A percentile compares a stretch with the other conserved stretches of the same genome.
Evolutionary conservation across 2,888 invertebrate genomes (phyloP).

Genomic region (Eristalis tenax): DNA sequence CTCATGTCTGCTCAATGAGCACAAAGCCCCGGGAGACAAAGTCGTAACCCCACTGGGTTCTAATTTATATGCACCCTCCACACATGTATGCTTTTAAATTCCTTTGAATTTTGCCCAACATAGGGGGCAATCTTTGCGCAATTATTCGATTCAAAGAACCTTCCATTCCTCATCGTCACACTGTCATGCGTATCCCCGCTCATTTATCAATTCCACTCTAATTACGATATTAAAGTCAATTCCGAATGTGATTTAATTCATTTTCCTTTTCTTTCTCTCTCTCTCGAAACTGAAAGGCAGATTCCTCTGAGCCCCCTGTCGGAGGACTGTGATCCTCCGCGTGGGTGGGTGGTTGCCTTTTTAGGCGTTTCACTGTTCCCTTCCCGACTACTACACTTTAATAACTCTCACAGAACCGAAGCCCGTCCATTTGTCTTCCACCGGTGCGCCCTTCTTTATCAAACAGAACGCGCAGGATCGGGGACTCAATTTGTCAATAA

Average conservation of each 20-base stretch:
- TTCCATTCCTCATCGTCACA: slow-evolving; percentile 4
- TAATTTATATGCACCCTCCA: background rate
- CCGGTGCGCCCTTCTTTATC: slow-evolving; percentile 3
- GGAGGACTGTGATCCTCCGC: background rate
- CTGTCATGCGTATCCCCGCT: slow-evolving; percentile 32
- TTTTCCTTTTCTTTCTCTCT: too few species aligned
- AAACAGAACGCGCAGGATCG: slow-evolving; percentile 14
- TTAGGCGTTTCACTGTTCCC: background rate
- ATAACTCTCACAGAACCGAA: slow-evolving; percentile 40
- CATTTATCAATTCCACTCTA: slow-evolving; percentile 61
- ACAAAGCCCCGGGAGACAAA: background rate
- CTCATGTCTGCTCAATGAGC: background rate
- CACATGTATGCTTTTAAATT: background rate
- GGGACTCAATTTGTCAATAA: slow-evolving; percentile 53
- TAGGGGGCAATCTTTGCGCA: background rate
- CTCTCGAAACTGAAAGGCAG: slow-evolving; percentile 8
- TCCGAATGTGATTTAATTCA: slow-evolving; percentile 57
- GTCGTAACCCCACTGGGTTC: background rate
- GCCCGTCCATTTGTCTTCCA: slow-evolving; percentile 59
- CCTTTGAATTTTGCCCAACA: background rate
- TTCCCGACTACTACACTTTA: background rate
- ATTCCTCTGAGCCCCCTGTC: background rate
- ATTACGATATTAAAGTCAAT: slow-evolving; percentile 55
- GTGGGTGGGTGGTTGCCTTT: background rate
- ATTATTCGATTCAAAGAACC: background rate